Base-by-base conservation (phyloP, 53 echinoderm and acorn worm species). In the Henricia sp. region DNA sequence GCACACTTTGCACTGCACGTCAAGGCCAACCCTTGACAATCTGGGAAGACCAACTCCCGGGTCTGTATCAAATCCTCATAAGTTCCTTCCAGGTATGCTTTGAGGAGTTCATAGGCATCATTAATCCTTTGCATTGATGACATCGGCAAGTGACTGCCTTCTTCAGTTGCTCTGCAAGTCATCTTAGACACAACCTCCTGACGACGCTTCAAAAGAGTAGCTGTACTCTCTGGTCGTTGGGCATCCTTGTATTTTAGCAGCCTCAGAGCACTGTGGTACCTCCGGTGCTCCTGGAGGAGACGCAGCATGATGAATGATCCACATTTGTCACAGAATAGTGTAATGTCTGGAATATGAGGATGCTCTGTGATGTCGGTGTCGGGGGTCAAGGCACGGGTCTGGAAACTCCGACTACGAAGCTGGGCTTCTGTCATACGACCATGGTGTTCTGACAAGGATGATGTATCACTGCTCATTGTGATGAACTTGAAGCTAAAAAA, bases 401-500 rank as follows among this genome's bases (percentile, higher is more conserved):
- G 57, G 21, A 89, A 83, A 59, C 90, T 85, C 38, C 88, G 85
- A 50, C 71, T 84, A 21, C 92, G 89, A 26, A 91, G 72, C 52
- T 84, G 92, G 8, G 88, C 85, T 21, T 87, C 71, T 27, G 87
- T 85, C 27, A 74, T 74, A 19, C 88, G 87, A 38, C 73, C 87
- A 62, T 87, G 82, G 23, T 66, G 85, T 10, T 91, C 95, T 30
- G 95, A 95, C 39, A 88, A 64, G 21, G 91, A 90, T 30, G 95
- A 95, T 60, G 91, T 89, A 55, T 90, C 92, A 71, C 95, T 95
- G 77, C 92, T 95, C 95, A 95, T 95, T 19, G 25, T 86, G 82
- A 8, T 82, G 24, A 25, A 46, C 30, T 36, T 52, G 8, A 29
- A 14, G 6, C 23, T n/a, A n/a, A n/a, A n/a, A n/a, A n/a, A n/a